Base-by-base conservation (phyloP, 37 sponge, comb jelly and placozoan genomes). In the Chondrilla cf. caribensis region DNA sequence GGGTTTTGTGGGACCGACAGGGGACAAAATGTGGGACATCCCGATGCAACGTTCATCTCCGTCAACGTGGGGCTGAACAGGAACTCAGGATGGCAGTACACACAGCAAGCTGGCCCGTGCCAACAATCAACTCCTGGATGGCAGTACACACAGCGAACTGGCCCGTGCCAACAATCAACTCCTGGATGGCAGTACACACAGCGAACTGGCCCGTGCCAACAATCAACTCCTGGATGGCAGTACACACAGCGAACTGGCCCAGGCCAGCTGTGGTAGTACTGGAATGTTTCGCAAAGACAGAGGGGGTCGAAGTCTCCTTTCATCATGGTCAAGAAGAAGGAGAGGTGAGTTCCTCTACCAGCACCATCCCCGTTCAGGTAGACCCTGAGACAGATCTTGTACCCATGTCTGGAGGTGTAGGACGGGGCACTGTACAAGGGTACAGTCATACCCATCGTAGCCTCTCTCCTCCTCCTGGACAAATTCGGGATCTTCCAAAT, bases 41-140 rank as follows among this genome's bases (percentile, higher is more conserved):
- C 95, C 37, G 95, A 91, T 2, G 95, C 95, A 19, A 91, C 85
- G 58, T 95, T 95, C 89, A 95, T 91, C 54, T 91, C 92, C 26
- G 78, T 90, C 36, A 94, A 42, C 22, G 54, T 66, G 28, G 95
- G 95, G 26, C 84, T 79, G 83, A 84, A 84, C 55, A 95, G 91
- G n/a, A n/a, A n/a, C n/a, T n/a, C n/a, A n/a, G n/a, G n/a, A n/a
- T n/a, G n/a, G n/a, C n/a, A n/a, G n/a, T n/a, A n/a, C n/a, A n/a
- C n/a, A n/a, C n/a, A n/a, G n/a, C n/a, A n/a, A n/a, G n/a, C n/a
- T n/a, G n/a, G n/a, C n/a, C n/a, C n/a, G n/a, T n/a, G n/a, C n/a
- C n/a, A n/a, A n/a, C n/a, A n/a, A n/a, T n/a, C n/a, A n/a, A n/a
- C n/a, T n/a, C n/a, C n/a, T n/a, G n/a, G n/a, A n/a, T n/a, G n/a